Percentiles rank a stretch among this genome's conserved stretches.
Conservation (phyloP, 2,113 vertebrate species). For the Pelvicachromis taeniatus region DNA sequence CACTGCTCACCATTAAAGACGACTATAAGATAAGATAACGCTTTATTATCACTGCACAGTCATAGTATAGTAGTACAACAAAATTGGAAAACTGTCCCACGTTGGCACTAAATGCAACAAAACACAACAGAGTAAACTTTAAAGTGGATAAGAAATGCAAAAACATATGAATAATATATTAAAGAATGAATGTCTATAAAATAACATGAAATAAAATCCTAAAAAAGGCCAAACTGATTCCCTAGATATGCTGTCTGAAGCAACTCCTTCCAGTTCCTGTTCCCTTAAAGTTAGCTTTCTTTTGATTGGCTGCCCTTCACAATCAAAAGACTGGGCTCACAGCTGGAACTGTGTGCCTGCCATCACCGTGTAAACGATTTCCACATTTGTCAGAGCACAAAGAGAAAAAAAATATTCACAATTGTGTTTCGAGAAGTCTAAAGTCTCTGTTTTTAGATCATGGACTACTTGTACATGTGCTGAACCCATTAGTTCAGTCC, state of each 20-base stretch:
- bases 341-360: not conserved
- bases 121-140: too few species aligned
- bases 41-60: too few species aligned
- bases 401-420: not conserved
- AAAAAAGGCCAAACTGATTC: not conserved
- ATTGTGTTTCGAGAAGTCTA: not conserved
- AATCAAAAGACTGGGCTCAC: not conserved
- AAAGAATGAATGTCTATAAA: not conserved
- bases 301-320: not conserved
- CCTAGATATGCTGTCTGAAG: not conserved
- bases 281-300: not conserved
- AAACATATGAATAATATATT: too few species aligned
- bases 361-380: not conserved
- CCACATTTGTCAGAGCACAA: not conserved
- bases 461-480: not conserved
- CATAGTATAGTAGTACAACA: too few species aligned
- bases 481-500: not conserved
- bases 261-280: not conserved
- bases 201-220: not conserved
- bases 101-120: too few species aligned
- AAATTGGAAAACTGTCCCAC: too few species aligned
- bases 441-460: not conserved
- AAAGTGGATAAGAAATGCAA: too few species aligned
- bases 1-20: not conserved
- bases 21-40: too few species aligned